phyloP scores from a whole-genome alignment of 1,140 invertebrate species.

The Euura saliciscinereae region DNA sequence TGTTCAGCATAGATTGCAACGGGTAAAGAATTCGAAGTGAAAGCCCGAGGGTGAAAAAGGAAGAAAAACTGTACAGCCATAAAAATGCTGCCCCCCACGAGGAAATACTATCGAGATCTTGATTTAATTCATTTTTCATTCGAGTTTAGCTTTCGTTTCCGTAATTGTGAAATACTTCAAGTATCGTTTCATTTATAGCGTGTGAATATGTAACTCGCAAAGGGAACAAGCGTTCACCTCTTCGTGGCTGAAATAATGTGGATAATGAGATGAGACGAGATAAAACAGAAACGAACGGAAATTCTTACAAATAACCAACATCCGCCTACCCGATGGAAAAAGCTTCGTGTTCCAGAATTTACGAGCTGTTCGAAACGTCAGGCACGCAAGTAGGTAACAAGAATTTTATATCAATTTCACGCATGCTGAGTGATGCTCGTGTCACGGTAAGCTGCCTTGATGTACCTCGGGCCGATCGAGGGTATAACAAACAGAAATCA shows the following conservation, averaged over 20 bases:
- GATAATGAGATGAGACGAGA: neutral
- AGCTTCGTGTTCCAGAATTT: neutral
- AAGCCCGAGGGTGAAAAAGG: no score
- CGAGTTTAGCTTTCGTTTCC: no score
- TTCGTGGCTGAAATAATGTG: no score
- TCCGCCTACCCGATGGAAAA: neutral
- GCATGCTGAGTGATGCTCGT: neutral
- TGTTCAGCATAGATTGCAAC: no score
- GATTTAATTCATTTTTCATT: no score
- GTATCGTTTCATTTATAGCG: no score
- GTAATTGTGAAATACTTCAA: neutral
- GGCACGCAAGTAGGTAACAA: neutral
- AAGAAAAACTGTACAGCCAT: no score
- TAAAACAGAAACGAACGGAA: constrained; percentile 1
- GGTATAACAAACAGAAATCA: neutral
- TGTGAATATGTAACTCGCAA: no score
- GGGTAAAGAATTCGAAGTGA: no score
- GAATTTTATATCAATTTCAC: neutral
- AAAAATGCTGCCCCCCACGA: no score
- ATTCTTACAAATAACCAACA: neutral
- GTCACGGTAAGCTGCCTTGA: neutral
- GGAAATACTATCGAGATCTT: no score
- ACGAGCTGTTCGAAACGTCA: constrained; percentile 1
- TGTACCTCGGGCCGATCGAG: neutral
- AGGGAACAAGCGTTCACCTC: no score